Conservation (phyloP, 1,140 invertebrate genomes). For the Halyomorpha halys region DNA sequence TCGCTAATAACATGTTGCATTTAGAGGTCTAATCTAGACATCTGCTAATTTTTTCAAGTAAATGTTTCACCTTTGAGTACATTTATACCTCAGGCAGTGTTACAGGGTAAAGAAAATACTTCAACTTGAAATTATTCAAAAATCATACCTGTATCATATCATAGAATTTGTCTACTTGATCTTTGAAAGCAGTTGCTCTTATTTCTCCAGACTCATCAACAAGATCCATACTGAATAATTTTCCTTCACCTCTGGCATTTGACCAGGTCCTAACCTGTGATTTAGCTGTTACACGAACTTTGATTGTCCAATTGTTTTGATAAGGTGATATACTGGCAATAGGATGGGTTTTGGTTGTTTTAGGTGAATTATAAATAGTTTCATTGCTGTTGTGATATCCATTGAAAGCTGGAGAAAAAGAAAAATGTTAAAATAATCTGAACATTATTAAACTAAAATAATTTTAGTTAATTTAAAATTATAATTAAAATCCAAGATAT, state of each 20-base stretch:
- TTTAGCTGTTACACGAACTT: slow-evolving; percentile 80
- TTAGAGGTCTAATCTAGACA: too few species aligned
- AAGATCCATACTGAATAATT: slow-evolving; percentile 86
- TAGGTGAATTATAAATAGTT: slow-evolving; percentile 22
- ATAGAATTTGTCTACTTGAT: slow-evolving; percentile 80
- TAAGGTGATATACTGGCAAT: slow-evolving; percentile 79
- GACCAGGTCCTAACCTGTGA: slow-evolving; percentile 73
- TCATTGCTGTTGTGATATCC: background rate
- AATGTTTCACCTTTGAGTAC: too few species aligned
- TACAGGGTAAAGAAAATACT: too few species aligned
- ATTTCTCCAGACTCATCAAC: slow-evolving; percentile 93
- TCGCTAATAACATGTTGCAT: too few species aligned
- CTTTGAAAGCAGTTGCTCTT: slow-evolving; percentile 85
- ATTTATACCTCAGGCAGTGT: too few species aligned
- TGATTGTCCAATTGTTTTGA: slow-evolving; percentile 89
- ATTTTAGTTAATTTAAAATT: too few species aligned
- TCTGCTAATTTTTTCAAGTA: too few species aligned
- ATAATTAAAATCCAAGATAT: too few species aligned
- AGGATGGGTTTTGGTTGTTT: slow-evolving; percentile 39
- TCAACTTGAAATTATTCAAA: background rate
- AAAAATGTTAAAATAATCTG: too few species aligned
- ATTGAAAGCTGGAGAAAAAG: too few species aligned
- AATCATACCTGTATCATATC: slow-evolving; percentile 70
- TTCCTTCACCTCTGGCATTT: slow-evolving; percentile 85
- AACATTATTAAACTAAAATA: too few species aligned